Base-by-base conservation (phyloP, 2,113 vertebrate genomes). In the Dunckerocampus dactyliophorus region DNA sequence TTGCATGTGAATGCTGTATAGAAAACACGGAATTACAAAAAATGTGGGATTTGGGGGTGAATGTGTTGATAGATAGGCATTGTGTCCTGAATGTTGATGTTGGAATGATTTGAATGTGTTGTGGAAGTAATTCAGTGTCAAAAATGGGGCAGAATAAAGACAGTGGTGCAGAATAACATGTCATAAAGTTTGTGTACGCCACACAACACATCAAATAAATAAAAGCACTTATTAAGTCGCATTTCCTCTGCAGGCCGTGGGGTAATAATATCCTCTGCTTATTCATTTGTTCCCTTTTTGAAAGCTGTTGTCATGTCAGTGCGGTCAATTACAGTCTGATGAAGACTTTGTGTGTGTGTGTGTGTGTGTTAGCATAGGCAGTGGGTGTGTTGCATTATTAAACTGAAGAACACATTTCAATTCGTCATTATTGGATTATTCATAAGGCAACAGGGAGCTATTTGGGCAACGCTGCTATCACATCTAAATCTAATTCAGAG, bases 381-480 rank as follows among this genome's bases (percentile, higher is more conserved):
- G 20, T 20, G 50, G 55, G 34, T 37, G 51, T 63, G 63, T 65
- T 81, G 24, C 64, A 75, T 79, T 81, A 77, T 82, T 75, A 59
- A 79, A 75, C 12, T 7, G 1, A 37, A 31, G 61, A 56, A 67
- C 58, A 67, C 71, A 57, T 19, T 69, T 72, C 61, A 74, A 58
- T 76, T 79, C 45, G 55, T 64, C 54, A 59, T 24, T 66, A 53
- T 63, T 55, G 62, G 60, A 73, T 80, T 72, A 82, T 87, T 82
- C 59, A 77, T 74, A 60, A 79, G 56, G 50, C 60, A n/a, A 48
- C 60, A 42, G 56, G 59, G 43, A 63, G 56, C 61, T 53, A 10
- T 66, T 69, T 59, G 52, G 34, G 54, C 4, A 52, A 53, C 71
- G 47, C 34, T 63, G 19, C 47, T 62, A 12, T 12, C 49, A 48